Evolutionary conservation across 2,797 vertebrate genomes (phyloP), one percentile per base, ranked within the genome.

Genomic region (Sphaeramia orbicularis): DNA sequence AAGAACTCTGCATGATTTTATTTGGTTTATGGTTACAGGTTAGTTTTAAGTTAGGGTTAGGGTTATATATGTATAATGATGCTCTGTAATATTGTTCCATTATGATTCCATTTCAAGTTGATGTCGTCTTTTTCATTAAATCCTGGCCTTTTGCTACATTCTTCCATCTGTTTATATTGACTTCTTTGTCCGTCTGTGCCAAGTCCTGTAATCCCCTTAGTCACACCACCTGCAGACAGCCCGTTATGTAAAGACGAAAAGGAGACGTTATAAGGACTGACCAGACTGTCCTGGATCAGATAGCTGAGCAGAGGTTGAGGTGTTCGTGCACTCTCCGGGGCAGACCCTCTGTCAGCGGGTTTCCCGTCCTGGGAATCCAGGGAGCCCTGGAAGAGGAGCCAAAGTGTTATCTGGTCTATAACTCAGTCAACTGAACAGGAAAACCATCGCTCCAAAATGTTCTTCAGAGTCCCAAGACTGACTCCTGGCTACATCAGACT

Each of bases 401-500:
- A 10, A n/a, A 35, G 19, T 35, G 30, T 38, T n/a, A 16, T 38
- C 53, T 40, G 51, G 37, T 43, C 48, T 50, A 18, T 27, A 14
- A 49, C 21, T 49, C 21, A 16, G 43, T 43, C 54, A 38, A 55
- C 67, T 74, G n/a, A 50, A 32, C 50, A 48, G 48, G n/a, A 54
- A 60, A 43, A 75, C 47, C 52, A n/a, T 40, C 4, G 5, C 63
- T 54, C 57, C 53, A 78, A 60, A 48, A 93, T 94, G 92, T 83
- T 93, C 71, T 91, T 77, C 73, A 71, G 85, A 76, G 30, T 94
- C 43, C 86, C 84, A 4, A 85, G 86, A 76, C 68, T 90, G 71
- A 92, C 90, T 55, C 88, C 87, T 1, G 66, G 90, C 47, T 94
- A 92, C 84, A 92, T 92, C 78, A 75, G 90, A 67, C 82, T 88